These are phyloP conservation scores for Ptychodera flava DNA, from an alignment of 35 echinoderm and acorn worm genomes.

Conservation along the genomic window DNA sequence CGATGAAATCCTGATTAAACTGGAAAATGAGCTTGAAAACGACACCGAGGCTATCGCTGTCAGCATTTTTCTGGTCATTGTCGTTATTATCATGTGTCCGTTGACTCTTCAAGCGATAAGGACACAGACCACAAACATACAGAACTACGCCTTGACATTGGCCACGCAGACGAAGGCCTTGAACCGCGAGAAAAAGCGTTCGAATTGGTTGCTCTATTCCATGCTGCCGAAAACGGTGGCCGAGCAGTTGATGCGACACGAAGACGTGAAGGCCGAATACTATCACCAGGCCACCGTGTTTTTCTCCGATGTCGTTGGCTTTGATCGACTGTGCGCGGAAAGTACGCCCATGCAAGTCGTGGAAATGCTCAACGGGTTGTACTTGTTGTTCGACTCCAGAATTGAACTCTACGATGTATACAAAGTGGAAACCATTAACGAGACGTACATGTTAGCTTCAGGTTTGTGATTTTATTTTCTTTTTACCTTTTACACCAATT, in stretches of 20 bases:
- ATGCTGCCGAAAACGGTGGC: slow-evolving; percentile 59
- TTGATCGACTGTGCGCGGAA: slow-evolving; percentile 37
- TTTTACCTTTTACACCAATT: no score
- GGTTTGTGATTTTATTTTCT: no score
- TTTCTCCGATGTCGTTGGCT: slow-evolving; percentile 47
- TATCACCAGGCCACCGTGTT: slow-evolving; percentile 48
- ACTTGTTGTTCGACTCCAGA: no score
- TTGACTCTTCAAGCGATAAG: slow-evolving; percentile 54
- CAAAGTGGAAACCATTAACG: no score
- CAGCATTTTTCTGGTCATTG: slow-evolving; percentile 46
- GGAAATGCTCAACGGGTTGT: no score
- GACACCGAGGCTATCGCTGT: slow-evolving; percentile 56
- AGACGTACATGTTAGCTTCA: no score
- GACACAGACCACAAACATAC: slow-evolving; percentile 41
- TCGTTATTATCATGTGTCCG: slow-evolving; percentile 52
- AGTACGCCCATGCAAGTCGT: slow-evolving; percentile 63
- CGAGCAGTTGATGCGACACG: slow-evolving; percentile 37
- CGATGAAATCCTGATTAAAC: not conserved
- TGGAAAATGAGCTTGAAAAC: slow-evolving; percentile 20
- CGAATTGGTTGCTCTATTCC: slow-evolving; percentile 50
- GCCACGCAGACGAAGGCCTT: slow-evolving; percentile 55
- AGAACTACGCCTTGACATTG: slow-evolving; percentile 54
- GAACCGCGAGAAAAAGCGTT: slow-evolving; percentile 52
- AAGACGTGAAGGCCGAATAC: slow-evolving; percentile 51
- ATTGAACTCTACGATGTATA: no score